Conservation (phyloP, 2,797 vertebrate species). For the Tapirus indicus region DNA sequence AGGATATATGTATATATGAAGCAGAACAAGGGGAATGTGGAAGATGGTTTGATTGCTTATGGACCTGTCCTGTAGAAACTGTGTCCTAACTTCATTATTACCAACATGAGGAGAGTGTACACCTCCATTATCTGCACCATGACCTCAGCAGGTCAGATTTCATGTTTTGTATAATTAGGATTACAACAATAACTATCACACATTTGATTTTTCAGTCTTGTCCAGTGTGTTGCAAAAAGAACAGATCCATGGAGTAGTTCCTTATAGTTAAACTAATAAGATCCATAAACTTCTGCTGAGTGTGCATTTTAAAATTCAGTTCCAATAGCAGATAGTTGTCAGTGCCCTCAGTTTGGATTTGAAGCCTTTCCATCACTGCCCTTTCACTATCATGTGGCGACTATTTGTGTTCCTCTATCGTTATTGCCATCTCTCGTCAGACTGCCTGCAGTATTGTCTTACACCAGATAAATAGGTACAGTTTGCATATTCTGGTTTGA, state of each 20-base stretch:
- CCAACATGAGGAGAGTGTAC: not conserved
- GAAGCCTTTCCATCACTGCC: not conserved
- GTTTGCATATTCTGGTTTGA: conserved; percentile 62
- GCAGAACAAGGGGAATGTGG: not conserved
- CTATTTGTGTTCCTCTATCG: not conserved
- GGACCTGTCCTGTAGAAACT: not conserved
- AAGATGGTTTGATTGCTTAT: not conserved
- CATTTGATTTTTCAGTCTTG: not conserved
- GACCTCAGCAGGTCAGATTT: not conserved
- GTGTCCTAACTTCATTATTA: not conserved
- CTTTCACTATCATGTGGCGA: not conserved
- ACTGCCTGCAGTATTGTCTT: not conserved
- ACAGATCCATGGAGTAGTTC: not conserved
- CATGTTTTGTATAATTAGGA: not conserved
- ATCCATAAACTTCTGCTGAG: not conserved
- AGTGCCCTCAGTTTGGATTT: conserved; percentile 24
- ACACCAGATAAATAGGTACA: not conserved
- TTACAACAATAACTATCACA: not conserved
- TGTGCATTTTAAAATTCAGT: not conserved
- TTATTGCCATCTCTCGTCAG: conserved; percentile 15
- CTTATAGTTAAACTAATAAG: not conserved
- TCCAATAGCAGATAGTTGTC: not conserved
- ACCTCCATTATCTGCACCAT: not conserved
- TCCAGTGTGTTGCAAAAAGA: not conserved
- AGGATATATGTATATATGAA: not conserved